phyloP scores from a whole-genome alignment of 2,113 vertebrate genomes.

The Fulmarus glacialis region DNA sequence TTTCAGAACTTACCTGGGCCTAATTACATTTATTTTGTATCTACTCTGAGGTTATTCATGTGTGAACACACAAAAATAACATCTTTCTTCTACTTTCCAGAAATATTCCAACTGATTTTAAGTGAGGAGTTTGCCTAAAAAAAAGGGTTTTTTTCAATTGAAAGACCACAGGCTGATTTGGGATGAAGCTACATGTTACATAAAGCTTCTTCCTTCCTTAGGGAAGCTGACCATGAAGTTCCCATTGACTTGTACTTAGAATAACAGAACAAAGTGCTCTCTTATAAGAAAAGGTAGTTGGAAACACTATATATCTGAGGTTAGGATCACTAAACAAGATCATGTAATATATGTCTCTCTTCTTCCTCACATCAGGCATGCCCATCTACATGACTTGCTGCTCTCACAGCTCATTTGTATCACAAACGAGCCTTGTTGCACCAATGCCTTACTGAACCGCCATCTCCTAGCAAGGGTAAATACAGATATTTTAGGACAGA shows the following conservation, averaged over 20 bases:
- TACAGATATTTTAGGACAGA: neutral
- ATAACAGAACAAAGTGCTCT: neutral
- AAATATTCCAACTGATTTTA: neutral
- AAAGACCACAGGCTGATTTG: neutral
- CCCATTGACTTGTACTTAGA: neutral
- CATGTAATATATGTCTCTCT: neutral
- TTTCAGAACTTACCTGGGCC: neutral
- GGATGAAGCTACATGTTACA: neutral
- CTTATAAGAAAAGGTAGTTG: neutral
- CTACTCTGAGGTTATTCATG: neutral
- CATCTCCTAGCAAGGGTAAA: neutral
- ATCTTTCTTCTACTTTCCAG: neutral
- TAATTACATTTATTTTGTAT: neutral
- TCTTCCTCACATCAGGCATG: neutral
- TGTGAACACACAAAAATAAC: neutral
- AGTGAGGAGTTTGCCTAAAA: neutral
- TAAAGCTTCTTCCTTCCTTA: neutral
- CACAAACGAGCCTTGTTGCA: neutral
- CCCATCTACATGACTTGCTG: too few species aligned
- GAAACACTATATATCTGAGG: neutral
- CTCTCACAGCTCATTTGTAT: neutral
- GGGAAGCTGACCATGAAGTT: neutral
- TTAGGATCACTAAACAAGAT: neutral
- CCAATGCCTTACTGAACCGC: neutral
- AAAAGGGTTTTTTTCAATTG: neutral